Evolutionary conservation across 2,888 invertebrate genomes (phyloP), one percentile per base, ranked within the genome.

Genomic region (Kryphioiulus occultus): DNA sequence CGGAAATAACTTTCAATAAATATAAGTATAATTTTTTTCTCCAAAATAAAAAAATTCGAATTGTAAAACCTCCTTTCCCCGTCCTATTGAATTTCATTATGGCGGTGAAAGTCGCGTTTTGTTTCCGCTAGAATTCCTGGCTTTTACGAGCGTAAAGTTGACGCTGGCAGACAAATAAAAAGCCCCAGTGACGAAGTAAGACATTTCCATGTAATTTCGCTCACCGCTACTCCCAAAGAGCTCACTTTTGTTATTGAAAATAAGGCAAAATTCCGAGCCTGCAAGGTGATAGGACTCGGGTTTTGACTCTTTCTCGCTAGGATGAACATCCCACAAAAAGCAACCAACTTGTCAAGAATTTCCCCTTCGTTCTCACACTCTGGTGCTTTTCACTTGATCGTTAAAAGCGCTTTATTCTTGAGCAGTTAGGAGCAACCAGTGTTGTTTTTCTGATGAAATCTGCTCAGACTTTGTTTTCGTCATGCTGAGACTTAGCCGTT

Each of bases 11-110:
- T 68, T 68, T 68, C 59, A 68, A 68, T 68, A 68, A 68, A 68
- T 68, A 68, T 68, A 22, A 22, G 59, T 68, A 68, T 68, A 68
- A 68, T 68, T 68, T 68, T 59, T 68, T 68, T 68, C 22, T 22
- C n/a, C 53, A n/a, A 59, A n/a, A n/a, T n/a, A n/a, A n/a, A n/a
- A n/a, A n/a, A 47, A 68, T 0, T 0, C 59, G 59, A 68, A 68
- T 68, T 68, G 59, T 22, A 68, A 68, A 68, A 68, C 44, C 10
- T 3, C 3, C 17, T 68, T 68, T 68, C n/a, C 59, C n/a, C 22
- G 59, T 68, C 59, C 59, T 68, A 68, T 68, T 68, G 59, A 68
- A 68, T 68, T 68, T 68, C 59, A 68, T 68, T 68, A 68, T 68
- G 59, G 59, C n/a, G 59, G 59, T 9, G n/a, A 68, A 68, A 68